Conservation (phyloP, 2,113 vertebrate genomes). For the Azemiops feae region DNA sequence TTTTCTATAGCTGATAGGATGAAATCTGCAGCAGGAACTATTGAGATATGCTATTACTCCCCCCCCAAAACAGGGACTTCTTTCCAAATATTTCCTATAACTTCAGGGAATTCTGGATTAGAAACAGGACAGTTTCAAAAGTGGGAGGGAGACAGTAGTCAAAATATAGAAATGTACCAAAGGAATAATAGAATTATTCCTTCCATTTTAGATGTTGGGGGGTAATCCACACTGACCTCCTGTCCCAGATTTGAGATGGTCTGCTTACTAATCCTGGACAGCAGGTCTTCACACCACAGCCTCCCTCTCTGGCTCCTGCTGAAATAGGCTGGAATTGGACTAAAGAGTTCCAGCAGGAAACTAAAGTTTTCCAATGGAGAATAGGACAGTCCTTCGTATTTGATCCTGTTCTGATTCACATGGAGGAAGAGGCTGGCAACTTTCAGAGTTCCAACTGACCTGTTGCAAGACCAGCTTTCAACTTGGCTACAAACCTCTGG, state of each 20-base stretch:
- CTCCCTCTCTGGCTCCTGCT: neutral
- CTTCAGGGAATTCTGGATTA: neutral
- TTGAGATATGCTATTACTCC: neutral
- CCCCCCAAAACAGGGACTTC: neutral
- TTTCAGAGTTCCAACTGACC: neutral
- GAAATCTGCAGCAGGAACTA: neutral
- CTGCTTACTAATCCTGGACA: neutral
- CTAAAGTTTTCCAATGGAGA: neutral
- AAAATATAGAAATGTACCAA: neutral
- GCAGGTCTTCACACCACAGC: neutral
- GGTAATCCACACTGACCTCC: too few species aligned
- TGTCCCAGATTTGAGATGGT: neutral
- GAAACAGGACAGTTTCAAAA: neutral
- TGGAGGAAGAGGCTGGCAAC: neutral
- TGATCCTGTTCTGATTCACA: neutral
- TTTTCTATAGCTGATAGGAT: neutral
- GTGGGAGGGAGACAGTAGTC: neutral
- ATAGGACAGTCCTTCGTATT: neutral
- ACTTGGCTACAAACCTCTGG: neutral
- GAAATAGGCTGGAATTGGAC: neutral
- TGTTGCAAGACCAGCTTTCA: neutral
- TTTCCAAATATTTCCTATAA: neutral
- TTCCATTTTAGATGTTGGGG: neutral
- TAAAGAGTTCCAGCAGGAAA: neutral
- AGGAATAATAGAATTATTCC: neutral